Percentiles rank a stretch among this genome's conserved stretches.
These are phyloP conservation scores for Corythaixoides concolor DNA, from an alignment of 2,113 vertebrate genomes.

Conservation along the genomic window DNA sequence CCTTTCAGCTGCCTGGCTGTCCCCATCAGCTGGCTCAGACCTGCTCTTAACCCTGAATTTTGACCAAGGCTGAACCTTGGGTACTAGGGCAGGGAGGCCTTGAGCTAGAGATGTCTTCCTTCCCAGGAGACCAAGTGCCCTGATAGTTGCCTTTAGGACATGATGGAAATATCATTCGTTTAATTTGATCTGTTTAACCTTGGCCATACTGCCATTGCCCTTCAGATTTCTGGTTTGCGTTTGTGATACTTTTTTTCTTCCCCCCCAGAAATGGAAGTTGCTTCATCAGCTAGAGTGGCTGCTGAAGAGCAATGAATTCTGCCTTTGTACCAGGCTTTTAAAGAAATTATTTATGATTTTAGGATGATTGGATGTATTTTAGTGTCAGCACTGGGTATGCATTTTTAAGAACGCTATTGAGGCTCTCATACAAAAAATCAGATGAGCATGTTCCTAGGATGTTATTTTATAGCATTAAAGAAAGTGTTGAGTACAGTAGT, in stretches of 20 bases:
- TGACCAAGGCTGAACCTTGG: not conserved
- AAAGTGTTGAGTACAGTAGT: not conserved
- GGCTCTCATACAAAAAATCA: not conserved
- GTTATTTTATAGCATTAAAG: not conserved
- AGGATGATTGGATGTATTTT: not conserved
- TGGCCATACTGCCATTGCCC: not conserved
- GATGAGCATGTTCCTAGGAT: not conserved
- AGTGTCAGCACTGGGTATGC: not conserved
- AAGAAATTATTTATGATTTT: not conserved
- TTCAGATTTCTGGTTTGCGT: not conserved
- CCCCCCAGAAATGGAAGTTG: not conserved
- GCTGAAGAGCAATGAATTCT: not conserved
- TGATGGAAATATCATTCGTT: not conserved
- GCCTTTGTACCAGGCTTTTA: not conserved
- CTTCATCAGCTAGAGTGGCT: not conserved
- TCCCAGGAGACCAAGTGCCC: not conserved
- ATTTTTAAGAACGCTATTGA: not conserved
- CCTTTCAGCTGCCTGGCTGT: not conserved
- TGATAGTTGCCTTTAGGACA: not conserved
- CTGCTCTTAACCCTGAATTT: not conserved
- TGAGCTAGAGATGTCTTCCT: not conserved
- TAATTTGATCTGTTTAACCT: not conserved
- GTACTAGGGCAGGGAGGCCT: not conserved
- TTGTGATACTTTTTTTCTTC: not conserved
- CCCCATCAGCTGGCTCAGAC: fast-evolving